Conservation (phyloP, 1,140 invertebrate species). For the Metopolophium dirhodum region DNA sequence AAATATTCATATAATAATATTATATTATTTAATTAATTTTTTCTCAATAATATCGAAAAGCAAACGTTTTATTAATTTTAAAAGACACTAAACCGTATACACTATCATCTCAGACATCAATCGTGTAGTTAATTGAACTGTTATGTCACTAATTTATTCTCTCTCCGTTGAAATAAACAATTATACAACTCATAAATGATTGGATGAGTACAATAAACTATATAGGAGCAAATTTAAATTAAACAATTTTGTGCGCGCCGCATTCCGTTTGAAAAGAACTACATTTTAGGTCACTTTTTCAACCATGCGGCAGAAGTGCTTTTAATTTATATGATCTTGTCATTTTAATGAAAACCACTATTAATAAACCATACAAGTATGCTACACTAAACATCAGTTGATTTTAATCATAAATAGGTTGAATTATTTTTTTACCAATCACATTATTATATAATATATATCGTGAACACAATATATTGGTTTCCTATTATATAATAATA, state of each 20-base stretch:
- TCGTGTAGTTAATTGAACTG: slow-evolving; percentile 24
- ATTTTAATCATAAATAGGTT: background rate
- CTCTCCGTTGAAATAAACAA: background rate
- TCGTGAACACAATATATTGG: background rate
- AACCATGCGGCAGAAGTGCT: background rate
- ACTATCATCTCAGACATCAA: background rate
- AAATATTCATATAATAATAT: background rate
- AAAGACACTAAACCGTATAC: background rate
- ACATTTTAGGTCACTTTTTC: slow-evolving; percentile 20
- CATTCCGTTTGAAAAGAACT: background rate
- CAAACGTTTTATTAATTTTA: background rate
- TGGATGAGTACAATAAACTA: slow-evolving; percentile 1
- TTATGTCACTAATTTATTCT: slow-evolving; percentile 24
- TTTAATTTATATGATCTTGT: slow-evolving; percentile 19
- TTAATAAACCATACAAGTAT: background rate
- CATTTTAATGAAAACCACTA: background rate
- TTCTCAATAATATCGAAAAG: background rate
- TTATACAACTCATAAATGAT: background rate
- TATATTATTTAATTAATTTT: background rate
- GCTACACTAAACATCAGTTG: background rate
- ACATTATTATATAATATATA: background rate
- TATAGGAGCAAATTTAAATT: slow-evolving; percentile 32
- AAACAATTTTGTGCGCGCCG: background rate
- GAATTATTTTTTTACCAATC: background rate
- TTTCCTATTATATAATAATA: background rate